Percentiles rank a stretch among this genome's conserved stretches.
Conservation (phyloP, 2,113 vertebrate species). For the Genyomyrus donnyi region DNA sequence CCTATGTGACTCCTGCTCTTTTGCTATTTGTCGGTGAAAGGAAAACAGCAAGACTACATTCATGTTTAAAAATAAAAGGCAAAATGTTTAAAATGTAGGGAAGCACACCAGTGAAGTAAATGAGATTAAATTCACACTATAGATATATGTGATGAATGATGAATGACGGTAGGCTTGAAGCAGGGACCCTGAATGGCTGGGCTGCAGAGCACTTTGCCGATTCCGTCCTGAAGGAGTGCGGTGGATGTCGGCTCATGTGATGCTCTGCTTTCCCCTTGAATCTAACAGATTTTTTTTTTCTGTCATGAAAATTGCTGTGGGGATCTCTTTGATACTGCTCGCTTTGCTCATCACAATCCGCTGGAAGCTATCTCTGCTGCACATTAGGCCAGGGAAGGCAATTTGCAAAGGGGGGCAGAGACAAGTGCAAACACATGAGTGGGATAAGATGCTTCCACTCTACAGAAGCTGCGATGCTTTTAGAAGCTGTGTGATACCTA, state of each 20-base stretch:
- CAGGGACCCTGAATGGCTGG: background rate
- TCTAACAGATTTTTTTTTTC: background rate
- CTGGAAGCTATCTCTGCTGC: background rate
- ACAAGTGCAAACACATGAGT: background rate
- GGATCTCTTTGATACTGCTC: background rate
- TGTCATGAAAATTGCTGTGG: constrained; percentile 3
- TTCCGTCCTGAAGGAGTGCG: background rate
- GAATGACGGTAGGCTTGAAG: background rate
- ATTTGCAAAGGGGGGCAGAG: background rate
- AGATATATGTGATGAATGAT: background rate
- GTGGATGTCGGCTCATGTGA: background rate
- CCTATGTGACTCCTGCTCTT: background rate
- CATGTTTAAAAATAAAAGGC: background rate
- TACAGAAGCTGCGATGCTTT: background rate
- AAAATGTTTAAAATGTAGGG: background rate
- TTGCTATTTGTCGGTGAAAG: background rate
- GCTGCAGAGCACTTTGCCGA: background rate
- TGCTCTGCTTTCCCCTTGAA: background rate
- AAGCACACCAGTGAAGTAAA: background rate
- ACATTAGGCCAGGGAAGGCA: background rate
- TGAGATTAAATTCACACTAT: background rate
- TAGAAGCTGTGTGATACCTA: background rate
- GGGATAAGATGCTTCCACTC: background rate
- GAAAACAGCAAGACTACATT: background rate
- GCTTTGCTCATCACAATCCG: background rate